A percentile compares a stretch with the other conserved stretches of the same genome.
phyloP scores from a whole-genome alignment of 2,797 vertebrate genomes.

The Acrocephalus scirpaceus region DNA sequence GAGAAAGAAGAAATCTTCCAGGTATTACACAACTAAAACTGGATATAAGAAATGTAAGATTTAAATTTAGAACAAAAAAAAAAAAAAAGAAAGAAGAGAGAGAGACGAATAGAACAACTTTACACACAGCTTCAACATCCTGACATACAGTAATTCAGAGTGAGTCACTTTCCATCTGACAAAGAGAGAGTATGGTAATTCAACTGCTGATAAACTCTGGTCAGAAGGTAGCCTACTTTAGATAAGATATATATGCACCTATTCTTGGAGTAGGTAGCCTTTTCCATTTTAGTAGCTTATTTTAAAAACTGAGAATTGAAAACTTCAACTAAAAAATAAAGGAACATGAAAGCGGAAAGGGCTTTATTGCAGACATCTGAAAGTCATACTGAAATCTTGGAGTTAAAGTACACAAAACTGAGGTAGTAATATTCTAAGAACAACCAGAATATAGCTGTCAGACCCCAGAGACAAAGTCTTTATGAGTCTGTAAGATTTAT shows the following conservation, averaged over 20 bases:
- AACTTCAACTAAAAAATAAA: slow-evolving; percentile 48
- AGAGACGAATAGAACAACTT: not conserved
- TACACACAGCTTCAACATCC: not conserved
- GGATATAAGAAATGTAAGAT: not conserved
- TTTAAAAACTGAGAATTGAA: slow-evolving; percentile 54
- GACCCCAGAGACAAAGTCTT: slow-evolving; percentile 25
- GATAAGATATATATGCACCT: not conserved
- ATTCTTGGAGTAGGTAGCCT: not conserved
- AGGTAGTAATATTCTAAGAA: slow-evolving; percentile 31
- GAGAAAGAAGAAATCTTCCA: not conserved
- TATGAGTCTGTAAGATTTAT: slow-evolving; percentile 28
- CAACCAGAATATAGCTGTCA: not conserved
- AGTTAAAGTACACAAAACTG: not conserved
- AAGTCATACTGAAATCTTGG: slow-evolving; percentile 17
- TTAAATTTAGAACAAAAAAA: not conserved
- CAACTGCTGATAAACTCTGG: not conserved
- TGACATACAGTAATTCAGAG: slow-evolving; percentile 11
- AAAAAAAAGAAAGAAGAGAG: accelerated
- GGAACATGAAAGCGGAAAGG: not conserved
- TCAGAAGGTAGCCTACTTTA: slow-evolving; percentile 6
- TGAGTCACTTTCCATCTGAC: slow-evolving; percentile 37
- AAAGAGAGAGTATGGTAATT: slow-evolving; percentile 25
- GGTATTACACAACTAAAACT: not conserved
- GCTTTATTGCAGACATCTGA: not conserved
- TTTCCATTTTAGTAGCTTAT: slow-evolving; percentile 51